These are phyloP conservation scores for Oryzias dopingdopingensis DNA, from an alignment of 2,797 vertebrate species.

Conservation along the genomic window DNA sequence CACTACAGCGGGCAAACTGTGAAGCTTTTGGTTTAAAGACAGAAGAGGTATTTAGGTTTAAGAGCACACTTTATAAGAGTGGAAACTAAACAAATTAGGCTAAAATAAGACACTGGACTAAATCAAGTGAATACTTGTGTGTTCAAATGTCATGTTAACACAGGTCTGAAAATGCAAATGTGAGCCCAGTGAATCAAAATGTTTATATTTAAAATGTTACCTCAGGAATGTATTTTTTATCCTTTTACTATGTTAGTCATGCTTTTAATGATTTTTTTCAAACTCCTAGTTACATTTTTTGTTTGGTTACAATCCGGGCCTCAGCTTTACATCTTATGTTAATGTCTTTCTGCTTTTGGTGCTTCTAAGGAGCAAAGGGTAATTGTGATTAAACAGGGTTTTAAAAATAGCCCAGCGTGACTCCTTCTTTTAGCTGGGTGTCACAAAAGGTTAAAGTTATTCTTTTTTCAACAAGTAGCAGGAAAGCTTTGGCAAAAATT, in stretches of 20 bases:
- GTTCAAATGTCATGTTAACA: neutral
- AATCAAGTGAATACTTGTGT: no score
- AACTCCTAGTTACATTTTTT: neutral
- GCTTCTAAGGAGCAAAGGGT: slow-evolving; percentile 23
- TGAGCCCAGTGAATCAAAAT: no score
- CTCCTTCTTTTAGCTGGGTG: slow-evolving; percentile 49
- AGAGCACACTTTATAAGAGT: no score
- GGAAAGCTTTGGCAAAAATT: slow-evolving; percentile 56
- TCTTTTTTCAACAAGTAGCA: slow-evolving; percentile 52
- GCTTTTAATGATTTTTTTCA: neutral
- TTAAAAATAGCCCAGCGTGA: slow-evolving; percentile 44
- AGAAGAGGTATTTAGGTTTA: no score
- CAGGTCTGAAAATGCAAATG: no score
- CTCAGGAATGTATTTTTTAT: neutral
- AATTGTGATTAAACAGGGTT: slow-evolving; percentile 43
- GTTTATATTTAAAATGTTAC: no score
- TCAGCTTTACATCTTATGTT: slow-evolving; percentile 8
- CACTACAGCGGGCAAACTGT: no score
- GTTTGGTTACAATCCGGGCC: slow-evolving; percentile 5
- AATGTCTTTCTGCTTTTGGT: slow-evolving; percentile 4
- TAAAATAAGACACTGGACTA: no score
- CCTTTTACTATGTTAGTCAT: neutral
- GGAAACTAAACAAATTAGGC: no score
- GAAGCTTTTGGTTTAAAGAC: no score
- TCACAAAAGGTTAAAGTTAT: slow-evolving; percentile 59